phyloP scores from a whole-genome alignment of 1,140 invertebrate species.

The Pseudobourletiella spinata region DNA sequence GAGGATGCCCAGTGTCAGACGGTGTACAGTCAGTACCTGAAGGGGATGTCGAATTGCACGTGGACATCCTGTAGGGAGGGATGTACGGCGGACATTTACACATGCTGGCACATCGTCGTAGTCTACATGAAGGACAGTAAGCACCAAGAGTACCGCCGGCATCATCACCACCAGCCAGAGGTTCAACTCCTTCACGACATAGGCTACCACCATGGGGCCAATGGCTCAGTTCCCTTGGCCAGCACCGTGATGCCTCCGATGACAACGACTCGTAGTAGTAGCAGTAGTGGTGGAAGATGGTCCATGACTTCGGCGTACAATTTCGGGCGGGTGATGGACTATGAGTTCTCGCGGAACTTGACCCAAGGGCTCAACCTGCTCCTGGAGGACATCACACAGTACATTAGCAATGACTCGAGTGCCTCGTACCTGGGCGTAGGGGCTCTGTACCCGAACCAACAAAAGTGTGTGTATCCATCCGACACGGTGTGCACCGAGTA shows the following conservation, averaged over 20 bases:
- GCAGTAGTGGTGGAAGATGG: too few species aligned
- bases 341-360: not conserved
- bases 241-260: not conserved
- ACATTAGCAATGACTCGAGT: slow-evolving; percentile 1
- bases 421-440: slow-evolving; percentile 19
- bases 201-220: too few species aligned
- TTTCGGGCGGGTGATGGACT: not conserved
- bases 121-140: slow-evolving; percentile 30
- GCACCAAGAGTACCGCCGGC: not conserved
- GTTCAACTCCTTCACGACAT: too few species aligned
- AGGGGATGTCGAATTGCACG: slow-evolving; percentile 38
- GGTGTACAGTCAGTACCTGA: slow-evolving; percentile 28
- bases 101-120: slow-evolving; percentile 39
- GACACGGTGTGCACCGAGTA: slow-evolving; percentile 38
- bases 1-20: slow-evolving; percentile 37
- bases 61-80: slow-evolving; percentile 40
- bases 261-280: not conserved
- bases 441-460: slow-evolving; percentile 38
- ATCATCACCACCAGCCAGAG: too few species aligned
- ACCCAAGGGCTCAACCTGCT: not conserved
- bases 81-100: slow-evolving; percentile 38
- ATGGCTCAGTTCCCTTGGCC: too few species aligned
- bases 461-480: slow-evolving; percentile 40
- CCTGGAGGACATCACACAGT: slow-evolving; percentile 12
- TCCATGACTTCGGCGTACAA: not conserved